Evolutionary conservation across 2,113 vertebrate species (phyloP), one percentile per base, ranked within the genome.

Genomic region (Podocnemis expansa): DNA sequence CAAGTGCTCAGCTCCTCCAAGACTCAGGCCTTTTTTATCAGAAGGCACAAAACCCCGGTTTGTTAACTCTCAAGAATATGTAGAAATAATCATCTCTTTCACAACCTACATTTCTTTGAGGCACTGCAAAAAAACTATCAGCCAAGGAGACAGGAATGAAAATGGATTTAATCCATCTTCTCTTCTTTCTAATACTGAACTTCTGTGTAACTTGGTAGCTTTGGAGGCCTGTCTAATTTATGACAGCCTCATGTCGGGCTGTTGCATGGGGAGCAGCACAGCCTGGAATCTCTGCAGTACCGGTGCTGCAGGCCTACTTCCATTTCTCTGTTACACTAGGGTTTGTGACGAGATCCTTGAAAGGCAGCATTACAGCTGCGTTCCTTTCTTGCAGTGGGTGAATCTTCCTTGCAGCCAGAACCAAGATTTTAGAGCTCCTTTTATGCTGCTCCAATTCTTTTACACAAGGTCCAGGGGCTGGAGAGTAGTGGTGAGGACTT

Each of bases 271-370:
- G 58, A 31, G 34, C 1, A 8, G 22, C 0, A 0, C 41, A 76
- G 54, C 41, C 10, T 3, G 49, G 5, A 41, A 38, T 1, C 29
- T 27, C 16, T 0, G 0, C 10, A 10, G 22, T 1, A 12, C n/a
- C n/a, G n/a, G 73, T 76, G 12, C 13, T 76, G 43, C 5, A 27
- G 24, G 22, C 21, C 38, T 43, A 27, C 41, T 12, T 45, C 16
- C 41, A 45, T 45, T n/a, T 38, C 63, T 70, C n/a, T 70, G 4
- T 8, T 76, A 45, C 27, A 24, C 73, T 45, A 16, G 7, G 3
- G 10, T 76, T 5, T 75, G 22, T 45, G 43, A 76, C 7, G 13
- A 43, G 73, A 45, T 43, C 25, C 41, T 45, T 76, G 41, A 38
- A 12, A 75, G 24, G 41, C 25, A 29, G 73, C 73, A 43, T 76